Base-by-base conservation (phyloP, 1,140 invertebrate species). In the Diorhabda sublineata region DNA sequence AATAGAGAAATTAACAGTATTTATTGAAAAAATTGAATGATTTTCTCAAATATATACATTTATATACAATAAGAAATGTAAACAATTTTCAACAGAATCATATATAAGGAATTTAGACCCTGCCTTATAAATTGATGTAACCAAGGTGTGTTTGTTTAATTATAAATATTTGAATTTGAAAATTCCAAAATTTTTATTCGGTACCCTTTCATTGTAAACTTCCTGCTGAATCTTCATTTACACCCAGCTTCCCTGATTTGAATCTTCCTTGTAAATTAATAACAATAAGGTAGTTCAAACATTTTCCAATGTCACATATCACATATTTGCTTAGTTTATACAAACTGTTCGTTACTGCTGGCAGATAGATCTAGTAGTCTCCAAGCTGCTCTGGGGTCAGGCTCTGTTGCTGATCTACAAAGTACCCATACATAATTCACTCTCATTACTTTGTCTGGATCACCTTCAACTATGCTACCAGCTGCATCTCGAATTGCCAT, bases 361-460 rank as follows among this genome's bases (percentile, higher is more conserved):
- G 92, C 93, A 45, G 94, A 95, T 3, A 98, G 81, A 80, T 99
- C 98, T 62, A 99, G 85, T 9, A 99, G 82, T 81, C 95, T 89
- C 98, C 98, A 99, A 0, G 97, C 97, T 2, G 97, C 92, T 79
- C 90, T 92, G 0, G 97, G 93, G 85, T 99, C 94, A 26, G 98
- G 79, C 84, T 99, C 97, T 68, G 91, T 88, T 61, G 92, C 91
- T 83, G 99, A 98, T 66, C 98, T 83, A 82, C 98, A 99, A 64
- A 99, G 83, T 4, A 98, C 97, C 97, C 97, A 99, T 26, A 98
- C 94, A 81, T 99, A 97, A 77, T 92, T 91, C 0, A 98, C 91
- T 66, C 95, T 85, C 85, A 98, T 89, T 11, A 99, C 91, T 84
- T 98, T 98, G n/a, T 98, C 90, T 0, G 95, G 93, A 86, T 97